These are phyloP conservation scores for Neoscelio sp. DNA, from an alignment of 2,888 invertebrate species.

Conservation along the genomic window DNA sequence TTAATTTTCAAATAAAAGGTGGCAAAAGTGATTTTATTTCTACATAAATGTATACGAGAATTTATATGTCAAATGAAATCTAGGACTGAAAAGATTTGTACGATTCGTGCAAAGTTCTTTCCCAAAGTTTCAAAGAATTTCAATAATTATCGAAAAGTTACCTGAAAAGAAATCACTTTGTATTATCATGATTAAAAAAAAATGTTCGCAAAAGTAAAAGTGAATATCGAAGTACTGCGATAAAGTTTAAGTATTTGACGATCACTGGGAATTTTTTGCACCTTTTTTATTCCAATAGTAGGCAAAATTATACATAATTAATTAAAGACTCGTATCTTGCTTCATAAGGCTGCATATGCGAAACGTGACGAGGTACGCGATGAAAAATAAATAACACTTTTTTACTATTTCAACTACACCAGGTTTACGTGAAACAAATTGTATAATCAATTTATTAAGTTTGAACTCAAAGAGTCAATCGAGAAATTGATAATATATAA, in stretches of 20 bases:
- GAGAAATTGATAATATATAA: too few relatives aligned
- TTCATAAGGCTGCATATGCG: neutral
- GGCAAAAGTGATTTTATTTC: neutral
- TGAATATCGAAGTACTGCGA: constrained; percentile 20
- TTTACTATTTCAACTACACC: neutral
- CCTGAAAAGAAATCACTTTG: constrained; percentile 31
- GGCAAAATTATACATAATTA: constrained; percentile 4
- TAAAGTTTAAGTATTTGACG: constrained; percentile 22
- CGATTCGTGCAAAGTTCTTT: constrained; percentile 33
- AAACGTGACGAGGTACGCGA: neutral
- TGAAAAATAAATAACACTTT: constrained; percentile 14
- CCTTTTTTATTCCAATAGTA: constrained; percentile 2
- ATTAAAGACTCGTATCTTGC: constrained; percentile 17
- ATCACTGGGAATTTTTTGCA: constrained; percentile 1
- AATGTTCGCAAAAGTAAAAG: constrained; percentile 31
- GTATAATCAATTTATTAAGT: neutral
- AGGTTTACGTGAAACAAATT: constrained; percentile 2
- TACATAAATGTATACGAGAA: too few relatives aligned
- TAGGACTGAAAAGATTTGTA: constrained; percentile 38
- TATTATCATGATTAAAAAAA: constrained; percentile 15
- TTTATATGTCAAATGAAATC: constrained; percentile 28
- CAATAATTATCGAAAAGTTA: constrained; percentile 49
- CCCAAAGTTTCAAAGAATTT: constrained; percentile 36
- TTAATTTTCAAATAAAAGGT: too few relatives aligned
- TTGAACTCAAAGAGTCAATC: too few relatives aligned